Percentiles rank a stretch among this genome's conserved stretches.
Evolutionary conservation across 2,113 vertebrate genomes (phyloP).

Genomic region (Thinocorus orbignyianus): DNA sequence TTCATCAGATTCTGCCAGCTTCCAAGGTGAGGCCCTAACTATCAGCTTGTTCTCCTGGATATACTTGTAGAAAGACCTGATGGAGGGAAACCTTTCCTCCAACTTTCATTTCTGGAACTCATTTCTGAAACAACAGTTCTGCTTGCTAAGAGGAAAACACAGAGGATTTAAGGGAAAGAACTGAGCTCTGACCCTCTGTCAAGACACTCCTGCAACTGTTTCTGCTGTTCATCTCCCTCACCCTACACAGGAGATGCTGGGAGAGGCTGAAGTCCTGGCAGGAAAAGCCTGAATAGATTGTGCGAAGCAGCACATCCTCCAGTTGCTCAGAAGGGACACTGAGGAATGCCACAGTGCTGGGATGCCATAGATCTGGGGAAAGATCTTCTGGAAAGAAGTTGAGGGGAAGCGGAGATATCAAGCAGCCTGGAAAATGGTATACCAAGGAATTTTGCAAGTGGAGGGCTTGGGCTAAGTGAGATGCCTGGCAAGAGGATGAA

Average conservation of each 20-base stretch:
- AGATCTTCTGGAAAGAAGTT: neutral
- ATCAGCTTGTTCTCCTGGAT: neutral
- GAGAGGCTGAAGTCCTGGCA: neutral
- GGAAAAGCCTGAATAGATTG: neutral
- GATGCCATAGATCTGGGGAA: neutral
- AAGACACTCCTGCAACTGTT: neutral
- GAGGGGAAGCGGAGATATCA: neutral
- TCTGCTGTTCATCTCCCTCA: neutral
- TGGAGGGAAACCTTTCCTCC: neutral
- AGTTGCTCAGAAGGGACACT: neutral
- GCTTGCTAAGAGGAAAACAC: neutral
- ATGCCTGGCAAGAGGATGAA: neutral
- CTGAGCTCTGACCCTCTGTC: neutral
- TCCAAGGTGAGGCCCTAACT: neutral
- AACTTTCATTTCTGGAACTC: neutral
- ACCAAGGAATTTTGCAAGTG: neutral
- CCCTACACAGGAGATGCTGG: neutral
- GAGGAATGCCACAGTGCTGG: neutral
- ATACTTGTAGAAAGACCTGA: neutral
- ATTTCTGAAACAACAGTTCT: neutral
- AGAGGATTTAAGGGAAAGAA: neutral
- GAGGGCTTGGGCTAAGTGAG: neutral
- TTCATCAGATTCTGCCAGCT: neutral
- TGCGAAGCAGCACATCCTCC: neutral
- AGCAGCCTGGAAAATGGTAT: neutral